Base-by-base conservation (phyloP, 2,888 invertebrate genomes). In the Thera britannica region DNA sequence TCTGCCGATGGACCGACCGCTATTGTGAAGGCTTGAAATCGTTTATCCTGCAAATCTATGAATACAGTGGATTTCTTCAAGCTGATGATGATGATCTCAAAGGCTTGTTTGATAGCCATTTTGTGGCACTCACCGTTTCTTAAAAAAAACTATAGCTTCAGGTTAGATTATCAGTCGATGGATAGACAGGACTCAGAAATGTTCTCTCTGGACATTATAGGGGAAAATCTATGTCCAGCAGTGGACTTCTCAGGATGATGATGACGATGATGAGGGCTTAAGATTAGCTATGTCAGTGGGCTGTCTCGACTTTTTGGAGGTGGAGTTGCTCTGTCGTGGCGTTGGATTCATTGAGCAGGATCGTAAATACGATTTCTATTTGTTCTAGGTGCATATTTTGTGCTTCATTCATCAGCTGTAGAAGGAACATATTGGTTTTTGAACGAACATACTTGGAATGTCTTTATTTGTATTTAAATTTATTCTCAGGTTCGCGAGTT, bases 261-360 rank as follows among this genome's bases (percentile, higher is more conserved):
- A 23, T 23, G 23, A 23, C 23, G 23, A 23, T 23, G 23, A 23
- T 11, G 4, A 11, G 12, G 11, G 44, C 11, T 55, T 61, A 34
- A 59, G 3, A 61, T 65, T 57, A 58, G 63, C 23, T 57, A 55
- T 68, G 62, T 62, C 55, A 65, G 54, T 44, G 59, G 54, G 49
- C 48, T 41, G 62, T 41, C 12, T 55, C 55, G 57, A 58, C 61
- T 61, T 65, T 64, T 68, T 11, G 48, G 58, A 58, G 62, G 58
- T 61, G 58, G 54, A 41, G 3, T 9, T 38, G 44, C 34, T 55
- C 52, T 55, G 52, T 58, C 61, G n/a, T 54, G 46, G 48, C 34
- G 48, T 63, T 35, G 12, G 59, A 68, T 65, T 68, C 68, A 68
- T 68, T 68, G 57, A 61, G 35, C 5, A 49, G 34, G 59, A 35